Percentiles rank a stretch among this genome's conserved stretches.
Evolutionary conservation across 37 sponge, comb jelly and placozoan genomes (phyloP).

Genomic region (Ianthella basta): DNA sequence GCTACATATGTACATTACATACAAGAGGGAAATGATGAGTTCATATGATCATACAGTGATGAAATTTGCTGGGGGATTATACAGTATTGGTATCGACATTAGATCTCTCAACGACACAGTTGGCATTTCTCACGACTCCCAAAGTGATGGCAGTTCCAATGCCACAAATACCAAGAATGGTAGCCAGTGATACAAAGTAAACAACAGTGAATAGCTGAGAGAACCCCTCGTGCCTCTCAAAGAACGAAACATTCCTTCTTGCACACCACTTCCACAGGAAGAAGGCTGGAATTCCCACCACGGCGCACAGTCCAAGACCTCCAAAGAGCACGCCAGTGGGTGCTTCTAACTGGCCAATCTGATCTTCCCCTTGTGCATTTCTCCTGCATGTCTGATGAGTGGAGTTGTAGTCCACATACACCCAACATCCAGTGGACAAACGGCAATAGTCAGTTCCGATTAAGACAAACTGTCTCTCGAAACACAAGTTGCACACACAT

Average conservation of each 20-base stretch:
- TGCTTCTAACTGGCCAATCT: background rate
- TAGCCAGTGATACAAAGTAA: background rate
- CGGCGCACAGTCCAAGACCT: conserved; percentile 2
- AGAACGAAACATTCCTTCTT: background rate
- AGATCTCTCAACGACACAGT: background rate
- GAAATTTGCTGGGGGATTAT: no score
- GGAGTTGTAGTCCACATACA: conserved; percentile 16
- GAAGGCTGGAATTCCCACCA: background rate
- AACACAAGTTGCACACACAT: conserved; percentile 21
- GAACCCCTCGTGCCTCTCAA: background rate
- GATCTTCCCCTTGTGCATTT: background rate
- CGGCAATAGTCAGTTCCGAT: background rate
- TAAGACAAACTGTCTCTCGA: background rate
- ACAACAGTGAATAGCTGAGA: background rate
- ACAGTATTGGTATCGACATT: background rate
- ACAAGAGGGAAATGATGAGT: no score
- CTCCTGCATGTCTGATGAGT: conserved; percentile 16
- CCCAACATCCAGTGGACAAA: background rate
- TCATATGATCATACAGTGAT: no score
- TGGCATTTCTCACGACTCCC: background rate
- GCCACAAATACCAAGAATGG: background rate
- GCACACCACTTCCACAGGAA: background rate
- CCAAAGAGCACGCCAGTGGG: conserved; percentile 25
- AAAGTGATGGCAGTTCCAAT: conserved; percentile 19
- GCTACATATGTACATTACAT: no score